Evolutionary conservation across 1,140 invertebrate species (phyloP).

Genomic region (Heliconius congener): DNA sequence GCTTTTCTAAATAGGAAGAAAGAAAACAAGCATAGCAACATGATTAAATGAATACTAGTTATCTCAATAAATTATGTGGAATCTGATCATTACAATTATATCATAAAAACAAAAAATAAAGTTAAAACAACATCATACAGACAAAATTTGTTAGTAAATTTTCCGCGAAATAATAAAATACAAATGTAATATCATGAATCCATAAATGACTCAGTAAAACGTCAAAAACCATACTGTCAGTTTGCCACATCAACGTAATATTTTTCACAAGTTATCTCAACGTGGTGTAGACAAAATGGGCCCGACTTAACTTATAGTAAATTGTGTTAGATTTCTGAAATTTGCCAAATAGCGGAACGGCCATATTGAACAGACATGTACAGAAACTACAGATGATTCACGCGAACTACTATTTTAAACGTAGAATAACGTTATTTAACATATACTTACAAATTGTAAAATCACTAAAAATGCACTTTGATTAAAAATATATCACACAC

Average conservation of each 20-base stretch:
- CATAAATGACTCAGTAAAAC: constrained; percentile 70
- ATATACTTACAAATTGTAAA: constrained; percentile 70
- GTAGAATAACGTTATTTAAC: constrained; percentile 26
- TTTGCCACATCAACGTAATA: constrained; percentile 74
- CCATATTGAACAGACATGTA: constrained; percentile 74
- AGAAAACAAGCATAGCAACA: neutral
- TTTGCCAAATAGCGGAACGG: constrained; percentile 68
- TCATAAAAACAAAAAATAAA: neutral
- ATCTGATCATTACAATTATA: neutral
- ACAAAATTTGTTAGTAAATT: constrained; percentile 18
- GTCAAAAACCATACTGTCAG: constrained; percentile 76
- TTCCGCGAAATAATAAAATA: constrained; percentile 53
- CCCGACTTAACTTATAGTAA: constrained; percentile 10
- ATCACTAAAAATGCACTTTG: constrained; percentile 68
- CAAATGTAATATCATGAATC: constrained; percentile 51
- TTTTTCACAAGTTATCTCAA: constrained; percentile 29
- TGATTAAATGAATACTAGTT: neutral
- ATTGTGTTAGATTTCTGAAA: constrained; percentile 40
- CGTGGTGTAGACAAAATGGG: constrained; percentile 16
- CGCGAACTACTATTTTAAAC: constrained; percentile 26
- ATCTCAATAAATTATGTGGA: neutral
- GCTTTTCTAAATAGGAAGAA: neutral
- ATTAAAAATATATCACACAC: constrained; percentile 69
- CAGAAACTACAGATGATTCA: constrained; percentile 47
- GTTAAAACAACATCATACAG: neutral